Base-by-base conservation (phyloP, 2,113 vertebrate genomes). In the Cichladusa arquata region DNA sequence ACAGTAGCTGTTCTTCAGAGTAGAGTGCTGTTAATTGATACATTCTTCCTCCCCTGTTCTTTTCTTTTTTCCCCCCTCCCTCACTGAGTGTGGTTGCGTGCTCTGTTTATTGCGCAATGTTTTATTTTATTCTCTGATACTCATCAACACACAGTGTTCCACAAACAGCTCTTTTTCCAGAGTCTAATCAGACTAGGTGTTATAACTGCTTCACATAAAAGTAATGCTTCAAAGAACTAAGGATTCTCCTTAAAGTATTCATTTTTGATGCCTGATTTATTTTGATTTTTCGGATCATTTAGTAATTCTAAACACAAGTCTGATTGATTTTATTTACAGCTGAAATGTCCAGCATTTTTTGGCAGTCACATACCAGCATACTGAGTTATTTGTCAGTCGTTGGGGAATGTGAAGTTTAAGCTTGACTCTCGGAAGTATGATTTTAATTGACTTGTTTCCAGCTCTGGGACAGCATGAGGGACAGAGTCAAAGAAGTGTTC, bases 361-460 rank as follows among this genome's bases (percentile, higher is more conserved):
- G 73, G 34, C 69, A 85, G 57, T 85, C 19, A 67, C 11, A 40
- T 53, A 66, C 8, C 40, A 40, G 29, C 51, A 36, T 71, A 36
- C n/a, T 92, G 67, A 61, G 6, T 62, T 92, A 25, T 13, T 5
- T 78, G 29, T 94, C 72, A 84, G 16, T 47, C 69, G n/a, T 0
- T 67, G 53, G 66, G n/a, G 81, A 87, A 65, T 61, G n/a, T 2
- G 3, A 88, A 85, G 31, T 79, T 88, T 47, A 19, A 56, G 12
- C 25, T 89, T 87, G 53, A 29, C 29, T 84, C 15, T 82, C 5
- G 5, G 19, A 81, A 78, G 36, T 66, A 77, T 70, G 20, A 67
- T 86, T 92, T 93, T 88, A 70, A 62, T 86, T 93, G 67, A 38
- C 64, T 89, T 67, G 5, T 89, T 56, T 91, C 51, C 56, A 51